Evolutionary conservation across 2,113 vertebrate genomes (phyloP).

Genomic region (Indri indri): DNA sequence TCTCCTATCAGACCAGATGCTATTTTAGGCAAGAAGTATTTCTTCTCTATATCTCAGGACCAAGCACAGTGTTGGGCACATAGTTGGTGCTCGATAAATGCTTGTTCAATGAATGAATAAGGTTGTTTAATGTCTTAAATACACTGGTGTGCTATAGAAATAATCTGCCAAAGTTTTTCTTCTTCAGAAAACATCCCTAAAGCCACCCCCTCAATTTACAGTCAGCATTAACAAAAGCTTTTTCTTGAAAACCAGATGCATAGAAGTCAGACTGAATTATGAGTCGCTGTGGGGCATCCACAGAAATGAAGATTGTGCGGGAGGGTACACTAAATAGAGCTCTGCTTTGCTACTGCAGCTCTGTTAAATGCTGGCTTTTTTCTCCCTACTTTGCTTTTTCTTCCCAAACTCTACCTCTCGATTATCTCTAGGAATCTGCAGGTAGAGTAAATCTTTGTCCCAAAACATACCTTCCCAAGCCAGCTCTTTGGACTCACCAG

Average conservation of each 20-base stretch:
- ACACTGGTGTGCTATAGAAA: neutral
- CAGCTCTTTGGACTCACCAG: neutral
- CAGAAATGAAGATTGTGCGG: neutral
- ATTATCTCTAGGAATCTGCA: neutral
- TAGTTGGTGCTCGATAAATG: neutral
- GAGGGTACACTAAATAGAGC: neutral
- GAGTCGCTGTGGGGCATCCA: neutral
- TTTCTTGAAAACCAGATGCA: conserved; percentile 37
- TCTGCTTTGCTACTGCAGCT: neutral
- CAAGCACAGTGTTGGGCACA: neutral
- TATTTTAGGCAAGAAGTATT: neutral
- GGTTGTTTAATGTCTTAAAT: neutral
- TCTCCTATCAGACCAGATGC: neutral
- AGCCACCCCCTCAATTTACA: conserved; percentile 49
- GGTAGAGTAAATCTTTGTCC: neutral
- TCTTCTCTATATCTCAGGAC: neutral
- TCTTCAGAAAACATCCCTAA: conserved; percentile 40
- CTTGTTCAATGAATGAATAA: neutral
- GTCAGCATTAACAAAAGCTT: conserved; percentile 51
- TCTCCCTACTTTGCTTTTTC: neutral
- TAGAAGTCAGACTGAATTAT: conserved; percentile 20
- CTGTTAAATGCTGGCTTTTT: neutral
- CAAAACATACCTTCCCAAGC: neutral
- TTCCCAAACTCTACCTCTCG: neutral
- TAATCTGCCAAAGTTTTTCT: conserved; percentile 17